Evolutionary conservation across 2,888 invertebrate species (phyloP), one percentile per base, ranked within the genome.

Genomic region (Magallana nippona): DNA sequence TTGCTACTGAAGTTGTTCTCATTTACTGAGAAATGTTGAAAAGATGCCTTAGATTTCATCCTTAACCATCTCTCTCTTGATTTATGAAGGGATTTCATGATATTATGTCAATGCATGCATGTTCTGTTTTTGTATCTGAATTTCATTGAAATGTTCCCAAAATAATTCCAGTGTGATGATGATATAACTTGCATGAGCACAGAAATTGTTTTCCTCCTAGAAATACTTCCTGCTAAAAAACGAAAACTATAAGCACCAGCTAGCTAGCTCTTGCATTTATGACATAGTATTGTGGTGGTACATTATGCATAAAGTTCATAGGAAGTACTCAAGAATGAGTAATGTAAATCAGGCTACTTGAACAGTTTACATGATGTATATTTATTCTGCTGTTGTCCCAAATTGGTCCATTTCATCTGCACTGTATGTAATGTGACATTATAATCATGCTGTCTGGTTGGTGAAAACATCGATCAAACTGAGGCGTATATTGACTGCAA

Each of bases 301-400:
- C 44, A 44, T 44, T 44, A 8, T 44, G 44, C 0, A 27, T 71
- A 71, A 71, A 71, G 71, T 71, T 71, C 71, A 71, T 32, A 71
- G 71, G 71, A 71, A 71, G 71, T 71, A 71, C 71, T 71, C 32
- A 32, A 11, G 27, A 71, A 27, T 71, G 71, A 71, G 27, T 71
- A 71, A 71, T 13, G 71, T 71, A 71, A 71, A 15, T 27, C 27
- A 15, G 32, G 22, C 22, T 32, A 60, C 71, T 71, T 44, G 44
- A 27, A 22, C 27, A 71, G 60, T 71, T 11, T 71, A 71, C 15
- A 1, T 63, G 63, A 27, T 71, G n/a, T 60, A 60, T n/a, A n/a
- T 60, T 32, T 71, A 2, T 5, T 44, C 44, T 44, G 44, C 44
- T 44, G 32, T 71, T 71, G 32, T 32, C 22, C 32, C 71, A 32